phyloP scores from a whole-genome alignment of 2,113 vertebrate genomes.

The Athene cunicularia region DNA sequence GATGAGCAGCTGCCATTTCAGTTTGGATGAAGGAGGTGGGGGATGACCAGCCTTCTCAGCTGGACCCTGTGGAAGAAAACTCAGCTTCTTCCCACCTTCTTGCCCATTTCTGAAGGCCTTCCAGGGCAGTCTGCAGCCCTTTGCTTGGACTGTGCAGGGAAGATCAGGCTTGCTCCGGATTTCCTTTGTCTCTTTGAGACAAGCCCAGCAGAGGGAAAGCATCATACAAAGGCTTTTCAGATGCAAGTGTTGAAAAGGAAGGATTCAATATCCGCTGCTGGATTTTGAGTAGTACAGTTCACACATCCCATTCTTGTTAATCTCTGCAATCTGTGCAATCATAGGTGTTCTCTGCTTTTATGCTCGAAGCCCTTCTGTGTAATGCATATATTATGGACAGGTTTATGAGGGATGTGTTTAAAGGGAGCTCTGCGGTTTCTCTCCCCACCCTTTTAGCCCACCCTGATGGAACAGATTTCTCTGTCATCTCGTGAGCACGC shows the following conservation, averaged over 20 bases:
- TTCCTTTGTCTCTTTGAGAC: constrained; percentile 25
- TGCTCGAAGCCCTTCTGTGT: not conserved
- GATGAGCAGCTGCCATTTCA: not conserved
- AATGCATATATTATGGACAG: not conserved
- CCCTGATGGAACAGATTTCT: not conserved
- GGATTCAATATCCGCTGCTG: constrained; percentile 46
- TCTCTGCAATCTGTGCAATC: not conserved
- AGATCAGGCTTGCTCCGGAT: not conserved
- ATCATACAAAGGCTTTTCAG: constrained; percentile 13
- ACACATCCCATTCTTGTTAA: not conserved
- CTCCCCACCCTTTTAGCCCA: not conserved
- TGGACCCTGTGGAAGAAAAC: not conserved
- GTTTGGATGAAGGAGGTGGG: not conserved
- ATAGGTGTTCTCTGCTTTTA: not conserved
- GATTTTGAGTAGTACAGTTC: not conserved
- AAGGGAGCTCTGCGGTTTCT: not conserved
- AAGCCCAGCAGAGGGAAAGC: not conserved
- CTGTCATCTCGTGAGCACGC: not conserved
- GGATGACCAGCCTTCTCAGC: not conserved
- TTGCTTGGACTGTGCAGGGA: not conserved
- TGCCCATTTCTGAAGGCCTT: not conserved
- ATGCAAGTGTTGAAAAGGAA: not conserved
- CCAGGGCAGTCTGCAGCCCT: not conserved
- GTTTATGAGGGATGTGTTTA: not conserved
- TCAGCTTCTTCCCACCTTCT: not conserved